Conservation (phyloP, 2,888 invertebrate genomes). For the Andrena hattorfiana region DNA sequence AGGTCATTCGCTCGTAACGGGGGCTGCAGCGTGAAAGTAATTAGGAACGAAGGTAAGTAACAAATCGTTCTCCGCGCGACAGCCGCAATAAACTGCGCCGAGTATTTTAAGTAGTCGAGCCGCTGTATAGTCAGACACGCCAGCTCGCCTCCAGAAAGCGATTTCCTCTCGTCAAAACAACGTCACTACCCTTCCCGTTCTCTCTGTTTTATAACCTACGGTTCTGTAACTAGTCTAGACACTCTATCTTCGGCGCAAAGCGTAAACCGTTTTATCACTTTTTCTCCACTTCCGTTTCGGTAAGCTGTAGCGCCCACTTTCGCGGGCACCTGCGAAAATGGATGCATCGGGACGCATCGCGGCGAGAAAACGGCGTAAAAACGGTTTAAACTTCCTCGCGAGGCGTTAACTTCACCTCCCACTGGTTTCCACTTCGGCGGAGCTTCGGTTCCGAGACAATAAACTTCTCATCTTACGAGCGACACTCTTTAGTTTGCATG, state of each 20-base stretch:
- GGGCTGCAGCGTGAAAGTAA: conserved; percentile 72
- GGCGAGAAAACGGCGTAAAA: conserved; percentile 4
- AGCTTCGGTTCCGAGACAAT: conserved; percentile 20
- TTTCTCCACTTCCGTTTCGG: not conserved
- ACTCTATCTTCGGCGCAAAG: conserved; percentile 4
- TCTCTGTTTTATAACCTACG: conserved; percentile 49
- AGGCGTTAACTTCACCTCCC: not conserved
- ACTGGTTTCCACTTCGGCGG: conserved; percentile 13
- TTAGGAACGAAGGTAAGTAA: conserved; percentile 75
- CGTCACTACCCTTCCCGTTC: conserved; percentile 25
- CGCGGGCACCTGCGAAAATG: conserved; percentile 8
- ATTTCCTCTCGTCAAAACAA: conserved; percentile 58
- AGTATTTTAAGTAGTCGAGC: conserved; percentile 80
- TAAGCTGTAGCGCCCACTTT: not conserved
- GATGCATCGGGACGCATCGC: conserved; percentile 16
- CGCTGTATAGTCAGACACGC: conserved; percentile 77
- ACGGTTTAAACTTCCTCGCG: conserved; percentile 9
- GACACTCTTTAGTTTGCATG: conserved; percentile 1
- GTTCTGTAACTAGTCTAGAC: conserved; percentile 43
- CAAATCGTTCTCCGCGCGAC: conserved; percentile 77
- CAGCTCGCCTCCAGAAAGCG: conserved; percentile 53
- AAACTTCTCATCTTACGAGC: not conserved
- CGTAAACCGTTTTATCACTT: conserved; percentile 27
- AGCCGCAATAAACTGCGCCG: conserved; percentile 77
- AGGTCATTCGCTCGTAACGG: conserved; percentile 67